phyloP scores from a whole-genome alignment of 1,140 invertebrate species.

The Scaptodrosophila lebanonensis region DNA sequence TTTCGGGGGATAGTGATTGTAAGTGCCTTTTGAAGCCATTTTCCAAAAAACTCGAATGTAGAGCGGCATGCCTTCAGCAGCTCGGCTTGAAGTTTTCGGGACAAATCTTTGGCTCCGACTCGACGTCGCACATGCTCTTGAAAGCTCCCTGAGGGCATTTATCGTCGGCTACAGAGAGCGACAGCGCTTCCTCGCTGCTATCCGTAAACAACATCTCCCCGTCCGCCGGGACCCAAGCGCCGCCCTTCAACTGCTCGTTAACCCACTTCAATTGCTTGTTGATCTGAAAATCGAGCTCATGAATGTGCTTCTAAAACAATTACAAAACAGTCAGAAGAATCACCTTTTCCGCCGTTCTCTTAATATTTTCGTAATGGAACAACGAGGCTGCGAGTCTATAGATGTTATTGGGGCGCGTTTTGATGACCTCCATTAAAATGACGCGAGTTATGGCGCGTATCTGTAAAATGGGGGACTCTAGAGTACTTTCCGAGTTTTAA shows the following conservation, averaged over 20 bases:
- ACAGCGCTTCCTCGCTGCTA: no score
- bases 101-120: no score
- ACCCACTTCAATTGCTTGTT: slow-evolving; percentile 49
- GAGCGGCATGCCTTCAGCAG: no score
- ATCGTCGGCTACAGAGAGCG: no score
- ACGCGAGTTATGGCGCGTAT: slow-evolving; percentile 47
- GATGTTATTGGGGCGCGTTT: slow-evolving; percentile 7
- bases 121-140: no score
- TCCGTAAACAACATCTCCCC: slow-evolving; percentile 14
- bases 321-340: no score
- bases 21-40: no score
- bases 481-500: not conserved
- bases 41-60: no score
- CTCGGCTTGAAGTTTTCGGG: no score
- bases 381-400: slow-evolving; percentile 24
- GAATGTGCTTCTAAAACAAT: not conserved
- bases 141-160: no score
- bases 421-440: slow-evolving; percentile 32
- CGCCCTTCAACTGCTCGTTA: slow-evolving; percentile 9
- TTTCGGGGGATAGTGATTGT: no score
- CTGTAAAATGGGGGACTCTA: slow-evolving; percentile 1
- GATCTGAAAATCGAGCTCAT: slow-evolving; percentile 16
- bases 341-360: slow-evolving; percentile 19
- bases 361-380: slow-evolving; percentile 13
- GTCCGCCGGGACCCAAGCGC: slow-evolving; percentile 19